Evolutionary conservation across 1,140 invertebrate genomes (phyloP), one percentile per base, ranked within the genome.

Genomic region (Drosophila nannoptera): DNA sequence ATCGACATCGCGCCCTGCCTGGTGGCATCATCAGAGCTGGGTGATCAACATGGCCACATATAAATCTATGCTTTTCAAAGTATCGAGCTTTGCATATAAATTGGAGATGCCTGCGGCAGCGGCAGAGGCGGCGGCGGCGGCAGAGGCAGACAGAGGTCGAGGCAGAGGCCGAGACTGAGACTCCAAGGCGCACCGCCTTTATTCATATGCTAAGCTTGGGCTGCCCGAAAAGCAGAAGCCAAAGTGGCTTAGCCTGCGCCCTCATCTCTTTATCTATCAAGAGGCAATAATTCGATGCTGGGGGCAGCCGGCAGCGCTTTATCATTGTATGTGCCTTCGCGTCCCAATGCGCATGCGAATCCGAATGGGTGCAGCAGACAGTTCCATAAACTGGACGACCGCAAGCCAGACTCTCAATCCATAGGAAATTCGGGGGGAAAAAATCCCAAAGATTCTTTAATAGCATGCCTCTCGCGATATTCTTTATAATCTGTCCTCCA

Each of bases 121-220:
- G n/a, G n/a, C n/a, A n/a, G n/a, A n/a, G n/a, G n/a, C n/a, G n/a
- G n/a, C n/a, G n/a, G n/a, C n/a, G n/a, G n/a, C n/a, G n/a, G n/a
- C n/a, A n/a, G n/a, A n/a, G n/a, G n/a, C n/a, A n/a, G n/a, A n/a
- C n/a, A n/a, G n/a, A n/a, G n/a, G n/a, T n/a, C n/a, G n/a, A n/a
- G n/a, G n/a, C n/a, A n/a, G n/a, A n/a, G n/a, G 56, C 40, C 40
- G n/a, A 11, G 14, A 4, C 43, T 36, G 48, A 49, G 16, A 12
- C 9, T 42, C 38, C 50, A 43, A 42, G 29, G 49, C 55, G 50
- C 58, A 55, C 59, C 46, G 60, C 45, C 40, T 78, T 78, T 80
- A 83, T 83, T 80, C 77, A 86, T 84, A 83, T 86, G 80, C 76
- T 80, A 83, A 83, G 80, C 75, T 52, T 14, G 12, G 40, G 56